These are phyloP conservation scores for Acanthisitta chloris DNA, from an alignment of 2,113 vertebrate genomes.

Conservation along the genomic window DNA sequence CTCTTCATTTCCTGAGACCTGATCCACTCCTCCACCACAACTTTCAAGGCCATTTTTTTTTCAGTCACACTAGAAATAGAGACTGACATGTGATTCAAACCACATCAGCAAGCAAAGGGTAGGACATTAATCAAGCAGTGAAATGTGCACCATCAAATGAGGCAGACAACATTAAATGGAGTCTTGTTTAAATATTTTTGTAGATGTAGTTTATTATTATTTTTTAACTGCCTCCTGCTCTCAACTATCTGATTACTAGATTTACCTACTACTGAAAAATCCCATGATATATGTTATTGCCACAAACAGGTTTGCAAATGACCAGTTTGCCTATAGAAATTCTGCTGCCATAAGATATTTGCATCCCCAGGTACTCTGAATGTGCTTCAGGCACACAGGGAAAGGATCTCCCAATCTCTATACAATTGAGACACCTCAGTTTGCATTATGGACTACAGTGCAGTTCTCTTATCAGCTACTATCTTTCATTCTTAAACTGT, in stretches of 20 bases:
- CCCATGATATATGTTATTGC: accelerated
- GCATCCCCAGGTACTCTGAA: not conserved
- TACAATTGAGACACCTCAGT: not conserved
- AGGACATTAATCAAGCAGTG: not conserved
- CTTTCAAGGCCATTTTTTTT: not conserved
- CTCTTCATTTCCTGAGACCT: not conserved
- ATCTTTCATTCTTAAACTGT: not conserved
- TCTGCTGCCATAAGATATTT: not conserved
- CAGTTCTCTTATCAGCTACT: not conserved
- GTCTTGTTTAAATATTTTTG: not conserved
- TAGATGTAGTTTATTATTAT: not conserved
- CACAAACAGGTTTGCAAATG: not conserved
- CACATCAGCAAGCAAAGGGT: not conserved
- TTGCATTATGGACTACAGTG: not conserved
- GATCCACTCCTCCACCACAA: not conserved
- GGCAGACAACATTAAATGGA: not conserved
- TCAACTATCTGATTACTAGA: not conserved
- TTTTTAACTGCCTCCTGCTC: not conserved
- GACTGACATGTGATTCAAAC: not conserved
- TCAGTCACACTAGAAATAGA: not conserved
- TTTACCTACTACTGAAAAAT: not conserved
- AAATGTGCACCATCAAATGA: not conserved
- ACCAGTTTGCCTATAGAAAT: not conserved
- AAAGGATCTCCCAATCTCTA: not conserved
- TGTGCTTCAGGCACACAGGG: not conserved